Percentiles rank a stretch among this genome's conserved stretches.
These are phyloP conservation scores for Misgurnus anguillicaudatus DNA, from an alignment of 2,113 vertebrate species.

Conservation along the genomic window DNA sequence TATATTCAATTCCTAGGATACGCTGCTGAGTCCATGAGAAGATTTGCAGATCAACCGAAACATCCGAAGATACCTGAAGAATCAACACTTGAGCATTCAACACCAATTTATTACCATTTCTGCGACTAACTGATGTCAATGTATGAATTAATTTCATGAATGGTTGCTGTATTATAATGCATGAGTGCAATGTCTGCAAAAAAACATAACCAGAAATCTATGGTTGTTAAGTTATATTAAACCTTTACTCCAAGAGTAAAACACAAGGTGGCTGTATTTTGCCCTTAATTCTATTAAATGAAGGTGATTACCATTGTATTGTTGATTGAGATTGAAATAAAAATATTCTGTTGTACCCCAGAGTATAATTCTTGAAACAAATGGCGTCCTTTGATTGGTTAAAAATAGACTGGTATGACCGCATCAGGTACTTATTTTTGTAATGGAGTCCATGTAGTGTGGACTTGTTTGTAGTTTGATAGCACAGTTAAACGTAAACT, in stretches of 20 bases:
- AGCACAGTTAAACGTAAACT: too few species aligned
- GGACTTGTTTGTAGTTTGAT: too few species aligned
- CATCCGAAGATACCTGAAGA: not conserved
- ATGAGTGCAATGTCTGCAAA: not conserved
- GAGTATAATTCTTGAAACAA: not conserved
- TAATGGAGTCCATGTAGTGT: too few species aligned
- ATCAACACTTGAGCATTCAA: not conserved
- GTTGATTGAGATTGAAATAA: not conserved
- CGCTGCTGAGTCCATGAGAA: constrained; percentile 63
- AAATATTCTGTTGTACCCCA: too few species aligned
- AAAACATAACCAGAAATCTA: not conserved
- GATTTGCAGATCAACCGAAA: not conserved
- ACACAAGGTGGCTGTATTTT: not conserved
- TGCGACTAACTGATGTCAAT: too few species aligned
- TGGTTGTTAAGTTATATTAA: not conserved
- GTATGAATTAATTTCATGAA: not conserved
- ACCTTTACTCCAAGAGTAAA: constrained; percentile 4
- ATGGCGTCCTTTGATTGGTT: not conserved
- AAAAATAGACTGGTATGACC: not conserved
- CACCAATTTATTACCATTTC: not conserved
- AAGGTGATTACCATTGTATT: not conserved
- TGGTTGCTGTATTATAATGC: not conserved
- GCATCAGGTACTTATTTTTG: not conserved
- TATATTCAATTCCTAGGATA: constrained; percentile 63
- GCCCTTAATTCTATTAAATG: not conserved